These are phyloP conservation scores for Anas flavirostris DNA, from an alignment of 2,797 vertebrate species.

Conservation along the genomic window DNA sequence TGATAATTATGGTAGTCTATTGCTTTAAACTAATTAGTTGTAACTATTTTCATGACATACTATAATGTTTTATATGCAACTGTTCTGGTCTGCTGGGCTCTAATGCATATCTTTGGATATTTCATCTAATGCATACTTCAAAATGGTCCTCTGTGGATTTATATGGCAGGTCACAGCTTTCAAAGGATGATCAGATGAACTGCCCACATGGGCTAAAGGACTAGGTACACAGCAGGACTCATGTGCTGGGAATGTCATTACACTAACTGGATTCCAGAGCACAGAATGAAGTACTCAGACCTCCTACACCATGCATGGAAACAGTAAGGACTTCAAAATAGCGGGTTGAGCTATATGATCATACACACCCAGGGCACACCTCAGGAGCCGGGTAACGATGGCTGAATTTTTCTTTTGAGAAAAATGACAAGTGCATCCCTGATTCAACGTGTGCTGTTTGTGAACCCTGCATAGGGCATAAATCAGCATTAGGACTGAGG, in stretches of 20 bases:
- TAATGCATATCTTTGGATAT: not conserved
- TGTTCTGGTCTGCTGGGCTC: not conserved
- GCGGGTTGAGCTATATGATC: not conserved
- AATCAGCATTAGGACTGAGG: not conserved
- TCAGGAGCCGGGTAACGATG: not conserved
- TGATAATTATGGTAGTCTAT: slow-evolving; percentile 43
- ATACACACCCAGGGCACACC: not conserved
- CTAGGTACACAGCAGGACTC: not conserved
- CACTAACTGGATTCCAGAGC: not conserved
- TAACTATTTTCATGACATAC: slow-evolving; percentile 33
- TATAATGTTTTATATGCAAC: slow-evolving; percentile 36
- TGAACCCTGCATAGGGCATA: not conserved
- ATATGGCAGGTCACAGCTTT: rapidly evolving
- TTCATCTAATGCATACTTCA: not conserved
- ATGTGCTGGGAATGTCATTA: not conserved
- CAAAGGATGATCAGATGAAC: not conserved
- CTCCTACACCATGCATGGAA: rapidly evolving
- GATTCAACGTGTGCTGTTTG: not conserved
- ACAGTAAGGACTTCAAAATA: rapidly evolving
- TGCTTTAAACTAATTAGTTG: slow-evolving; percentile 40
- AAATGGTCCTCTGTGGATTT: not conserved
- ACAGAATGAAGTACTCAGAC: not conserved
- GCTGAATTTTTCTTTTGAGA: not conserved
- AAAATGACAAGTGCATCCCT: not conserved
- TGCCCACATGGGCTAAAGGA: not conserved